These are phyloP conservation scores for Malacoctenus gilli DNA, from an alignment of 2,797 vertebrate species.

Conservation along the genomic window DNA sequence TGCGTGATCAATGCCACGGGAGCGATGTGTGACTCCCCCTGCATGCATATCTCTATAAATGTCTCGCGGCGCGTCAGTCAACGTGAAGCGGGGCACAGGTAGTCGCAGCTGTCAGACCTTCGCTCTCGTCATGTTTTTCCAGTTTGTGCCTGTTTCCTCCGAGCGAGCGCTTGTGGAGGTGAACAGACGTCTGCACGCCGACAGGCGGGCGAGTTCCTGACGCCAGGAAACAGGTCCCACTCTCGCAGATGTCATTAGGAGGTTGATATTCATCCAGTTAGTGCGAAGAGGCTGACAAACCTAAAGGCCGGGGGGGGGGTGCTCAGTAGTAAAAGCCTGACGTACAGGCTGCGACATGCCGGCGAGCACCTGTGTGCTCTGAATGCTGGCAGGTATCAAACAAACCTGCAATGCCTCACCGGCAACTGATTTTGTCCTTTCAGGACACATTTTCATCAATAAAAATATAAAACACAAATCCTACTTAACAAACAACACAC, in stretches of 20 bases:
- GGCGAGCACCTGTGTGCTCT: constrained; percentile 49
- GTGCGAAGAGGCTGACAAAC: constrained; percentile 51
- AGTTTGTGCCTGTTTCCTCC: constrained; percentile 24
- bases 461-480: too few relatives aligned
- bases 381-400: constrained; percentile 21
- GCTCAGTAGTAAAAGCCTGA: constrained; percentile 26
- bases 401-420: constrained; percentile 10
- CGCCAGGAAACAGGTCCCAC: constrained; percentile 28
- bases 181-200: constrained; percentile 31
- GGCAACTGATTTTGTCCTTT: constrained; percentile 30
- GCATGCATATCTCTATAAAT: constrained; percentile 8
- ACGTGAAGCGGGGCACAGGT: constrained; percentile 8
- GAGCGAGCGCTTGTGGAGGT: constrained; percentile 22
- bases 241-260: constrained; percentile 58
- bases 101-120: constrained; percentile 44
- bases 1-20: constrained; percentile 10
- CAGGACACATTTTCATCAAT: constrained; percentile 12
- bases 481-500: constrained; percentile 20
- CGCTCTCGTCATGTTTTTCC: constrained; percentile 12
- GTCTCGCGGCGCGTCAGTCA: constrained; percentile 17
- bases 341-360: constrained; percentile 38
- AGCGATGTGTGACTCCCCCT: constrained; percentile 8
- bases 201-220: constrained; percentile 42
- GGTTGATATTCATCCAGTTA: constrained; percentile 62
- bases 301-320: constrained; percentile 39